Evolutionary conservation across 2,888 invertebrate genomes (phyloP).

Genomic region (Agapostemon virescens): DNA sequence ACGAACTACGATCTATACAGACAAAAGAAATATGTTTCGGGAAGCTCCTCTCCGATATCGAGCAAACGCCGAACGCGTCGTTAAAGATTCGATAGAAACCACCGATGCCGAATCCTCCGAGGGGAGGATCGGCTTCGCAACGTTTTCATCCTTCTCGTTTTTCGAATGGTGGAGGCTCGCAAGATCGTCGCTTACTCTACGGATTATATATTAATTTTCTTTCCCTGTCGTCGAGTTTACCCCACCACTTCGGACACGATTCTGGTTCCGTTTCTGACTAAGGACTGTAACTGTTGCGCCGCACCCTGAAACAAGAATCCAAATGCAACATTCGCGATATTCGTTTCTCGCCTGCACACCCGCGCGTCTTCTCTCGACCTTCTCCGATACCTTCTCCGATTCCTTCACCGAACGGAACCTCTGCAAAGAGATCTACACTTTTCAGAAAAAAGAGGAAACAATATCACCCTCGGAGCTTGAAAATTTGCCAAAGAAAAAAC

Average conservation of each 20-base stretch:
- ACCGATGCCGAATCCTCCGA: not conserved
- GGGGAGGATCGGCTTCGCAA: not conserved
- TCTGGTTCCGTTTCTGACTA: conserved; percentile 81
- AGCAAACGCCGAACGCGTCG: conserved; percentile 10
- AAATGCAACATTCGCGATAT: not conserved
- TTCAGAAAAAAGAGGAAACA: too few species aligned
- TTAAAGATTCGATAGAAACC: not conserved
- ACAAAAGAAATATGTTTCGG: conserved; percentile 21
- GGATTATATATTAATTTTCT: conserved; percentile 19
- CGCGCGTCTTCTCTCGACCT: not conserved
- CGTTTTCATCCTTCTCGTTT: conserved; percentile 13
- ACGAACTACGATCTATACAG: conserved; percentile 36
- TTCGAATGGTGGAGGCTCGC: too few species aligned
- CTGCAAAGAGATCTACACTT: too few species aligned
- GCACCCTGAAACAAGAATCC: conserved; percentile 83
- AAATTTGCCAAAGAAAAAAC: too few species aligned
- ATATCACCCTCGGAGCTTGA: too few species aligned
- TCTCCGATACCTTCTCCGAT: too few species aligned
- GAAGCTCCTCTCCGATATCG: not conserved
- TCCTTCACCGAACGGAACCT: too few species aligned
- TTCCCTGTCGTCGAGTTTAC: conserved; percentile 6
- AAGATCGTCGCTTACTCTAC: conserved; percentile 4
- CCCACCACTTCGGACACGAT: conserved; percentile 67
- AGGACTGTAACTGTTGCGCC: conserved; percentile 86
- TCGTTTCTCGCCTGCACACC: not conserved